Evolutionary conservation across 2,888 invertebrate genomes (phyloP).

Genomic region (Uloborus plumipes): DNA sequence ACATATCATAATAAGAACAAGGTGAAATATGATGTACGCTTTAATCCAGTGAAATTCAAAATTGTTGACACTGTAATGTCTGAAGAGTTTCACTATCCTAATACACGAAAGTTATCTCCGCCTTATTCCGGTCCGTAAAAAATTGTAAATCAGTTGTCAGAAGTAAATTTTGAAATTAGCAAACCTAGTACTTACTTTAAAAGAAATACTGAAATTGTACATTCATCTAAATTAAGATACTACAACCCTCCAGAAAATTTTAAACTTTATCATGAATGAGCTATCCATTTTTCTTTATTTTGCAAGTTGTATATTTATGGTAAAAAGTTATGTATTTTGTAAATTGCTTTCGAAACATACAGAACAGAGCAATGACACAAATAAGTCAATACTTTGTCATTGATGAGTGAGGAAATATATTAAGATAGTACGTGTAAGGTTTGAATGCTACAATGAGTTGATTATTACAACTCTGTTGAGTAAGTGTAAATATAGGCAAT

Average conservation of each 20-base stretch:
- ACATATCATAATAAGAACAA: not conserved
- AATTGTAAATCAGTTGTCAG: not conserved
- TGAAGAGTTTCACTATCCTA: conserved; percentile 4
- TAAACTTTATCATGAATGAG: not conserved
- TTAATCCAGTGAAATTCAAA: too few species aligned
- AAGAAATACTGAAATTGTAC: conserved; percentile 1
- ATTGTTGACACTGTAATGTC: not conserved
- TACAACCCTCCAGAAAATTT: conserved; percentile 1
- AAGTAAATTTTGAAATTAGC: not conserved
- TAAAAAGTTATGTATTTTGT: too few species aligned
- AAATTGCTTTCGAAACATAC: too few species aligned
- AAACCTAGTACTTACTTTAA: not conserved
- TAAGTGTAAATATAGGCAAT: too few species aligned
- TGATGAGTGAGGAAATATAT: too few species aligned
- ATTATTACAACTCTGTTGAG: too few species aligned
- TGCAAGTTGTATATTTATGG: too few species aligned
- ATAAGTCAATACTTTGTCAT: too few species aligned
- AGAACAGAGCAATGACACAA: too few species aligned
- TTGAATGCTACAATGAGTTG: too few species aligned
- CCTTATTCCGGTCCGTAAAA: not conserved
- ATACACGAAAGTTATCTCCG: not conserved
- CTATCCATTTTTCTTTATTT: not conserved
- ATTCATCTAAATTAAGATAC: conserved; percentile 1
- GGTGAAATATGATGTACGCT: not conserved
- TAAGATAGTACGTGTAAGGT: too few species aligned